Evolutionary conservation across 2,113 vertebrate species (phyloP).

Genomic region (Entelurus aequoreus): DNA sequence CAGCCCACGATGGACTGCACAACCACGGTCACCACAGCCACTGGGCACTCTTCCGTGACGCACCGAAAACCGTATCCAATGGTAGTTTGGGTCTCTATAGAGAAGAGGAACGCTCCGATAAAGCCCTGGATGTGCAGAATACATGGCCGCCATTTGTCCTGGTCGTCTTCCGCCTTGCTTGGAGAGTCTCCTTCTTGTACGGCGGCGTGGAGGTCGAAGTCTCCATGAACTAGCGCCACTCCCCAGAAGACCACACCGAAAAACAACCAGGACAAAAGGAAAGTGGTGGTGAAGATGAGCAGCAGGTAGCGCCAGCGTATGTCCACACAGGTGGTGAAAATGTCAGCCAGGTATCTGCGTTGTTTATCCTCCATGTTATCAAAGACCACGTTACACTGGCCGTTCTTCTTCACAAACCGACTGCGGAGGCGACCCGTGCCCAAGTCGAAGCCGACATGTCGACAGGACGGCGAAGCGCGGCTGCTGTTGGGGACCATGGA

Average conservation of each 20-base stretch:
- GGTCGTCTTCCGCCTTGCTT: conserved; percentile 12
- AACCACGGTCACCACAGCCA: conserved; percentile 66
- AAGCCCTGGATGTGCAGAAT: conserved; percentile 82
- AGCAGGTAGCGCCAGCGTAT: conserved; percentile 93
- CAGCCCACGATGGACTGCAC: conserved; percentile 75
- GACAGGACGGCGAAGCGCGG: conserved; percentile 52
- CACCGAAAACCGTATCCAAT: conserved; percentile 73
- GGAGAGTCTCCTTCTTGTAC: conserved; percentile 25
- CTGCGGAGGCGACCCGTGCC: conserved; percentile 79
- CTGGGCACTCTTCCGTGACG: conserved; percentile 70
- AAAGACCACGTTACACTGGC: conserved; percentile 93
- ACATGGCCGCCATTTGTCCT: conserved; percentile 75
- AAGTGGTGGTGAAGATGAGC: conserved; percentile 86
- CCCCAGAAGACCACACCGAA: conserved; percentile 90
- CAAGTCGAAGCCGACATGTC: conserved; percentile 41
- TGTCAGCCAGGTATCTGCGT: conserved; percentile 88
- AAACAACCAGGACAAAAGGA: conserved; percentile 88
- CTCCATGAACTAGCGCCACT: conserved; percentile 85
- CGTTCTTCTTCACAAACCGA: conserved; percentile 94
- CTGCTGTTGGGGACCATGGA: conserved; percentile 74
- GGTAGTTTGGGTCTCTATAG: conserved; percentile 73
- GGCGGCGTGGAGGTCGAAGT: conserved; percentile 69
- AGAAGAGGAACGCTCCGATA: conserved; percentile 71
- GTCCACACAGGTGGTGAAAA: conserved; percentile 96
- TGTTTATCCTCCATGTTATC: conserved; percentile 93